Conservation (phyloP, 2,113 vertebrate species). For the Lycaon pictus region DNA sequence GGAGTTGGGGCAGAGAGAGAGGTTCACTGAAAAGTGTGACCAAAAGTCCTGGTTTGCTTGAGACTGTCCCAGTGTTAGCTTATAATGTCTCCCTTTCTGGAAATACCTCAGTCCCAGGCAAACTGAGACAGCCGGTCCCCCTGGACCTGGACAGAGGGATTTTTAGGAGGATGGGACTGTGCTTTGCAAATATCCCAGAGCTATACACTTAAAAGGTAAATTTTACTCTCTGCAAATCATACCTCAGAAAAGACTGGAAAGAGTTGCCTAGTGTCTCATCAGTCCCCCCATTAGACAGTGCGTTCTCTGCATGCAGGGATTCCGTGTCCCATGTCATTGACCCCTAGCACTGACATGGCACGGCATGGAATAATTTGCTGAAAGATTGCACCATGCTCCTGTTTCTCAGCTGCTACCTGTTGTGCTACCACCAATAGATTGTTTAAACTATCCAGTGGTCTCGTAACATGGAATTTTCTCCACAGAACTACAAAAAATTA, state of each 20-base stretch:
- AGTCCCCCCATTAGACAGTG: background rate
- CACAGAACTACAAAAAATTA: background rate
- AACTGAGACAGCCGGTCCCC: background rate
- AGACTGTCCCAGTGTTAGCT: background rate
- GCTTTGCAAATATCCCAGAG: slow-evolving; percentile 16
- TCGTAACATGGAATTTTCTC: slow-evolving; percentile 11
- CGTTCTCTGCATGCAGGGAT: background rate
- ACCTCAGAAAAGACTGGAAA: background rate
- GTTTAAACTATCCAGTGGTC: background rate
- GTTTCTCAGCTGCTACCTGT: background rate
- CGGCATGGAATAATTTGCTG: background rate
- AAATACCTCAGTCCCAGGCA: background rate
- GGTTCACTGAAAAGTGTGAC: background rate
- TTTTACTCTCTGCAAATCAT: background rate
- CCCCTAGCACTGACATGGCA: background rate
- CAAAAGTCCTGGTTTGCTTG: background rate
- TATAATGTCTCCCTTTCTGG: background rate
- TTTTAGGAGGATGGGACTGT: background rate
- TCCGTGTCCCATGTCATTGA: background rate
- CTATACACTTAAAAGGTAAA: background rate
- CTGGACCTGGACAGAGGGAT: background rate
- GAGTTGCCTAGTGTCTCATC: background rate
- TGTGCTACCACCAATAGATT: background rate
- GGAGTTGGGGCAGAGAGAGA: background rate
- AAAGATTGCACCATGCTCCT: background rate